These are phyloP conservation scores for Cyrtodaria siliqua DNA, from an alignment of 2,888 invertebrate genomes.

Conservation along the genomic window DNA sequence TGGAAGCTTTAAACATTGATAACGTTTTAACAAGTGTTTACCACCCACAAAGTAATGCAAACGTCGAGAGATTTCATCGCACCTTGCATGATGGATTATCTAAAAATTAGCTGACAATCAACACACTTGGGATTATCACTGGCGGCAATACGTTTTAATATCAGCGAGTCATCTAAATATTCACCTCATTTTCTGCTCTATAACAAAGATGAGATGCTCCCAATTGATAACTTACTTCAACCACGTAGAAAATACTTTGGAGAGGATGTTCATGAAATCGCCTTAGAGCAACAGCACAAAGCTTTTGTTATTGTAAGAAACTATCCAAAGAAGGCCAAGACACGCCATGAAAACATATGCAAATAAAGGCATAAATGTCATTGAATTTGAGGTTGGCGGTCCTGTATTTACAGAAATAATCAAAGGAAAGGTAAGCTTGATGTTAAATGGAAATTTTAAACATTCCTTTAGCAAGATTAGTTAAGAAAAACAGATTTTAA, in stretches of 20 bases:
- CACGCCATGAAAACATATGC: not conserved
- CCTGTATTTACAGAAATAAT: slow-evolving; percentile 12
- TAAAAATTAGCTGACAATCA: slow-evolving; percentile 17
- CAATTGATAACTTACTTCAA: slow-evolving; percentile 11
- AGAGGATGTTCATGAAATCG: slow-evolving; percentile 8
- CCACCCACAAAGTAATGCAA: too few species aligned
- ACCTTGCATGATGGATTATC: too few species aligned
- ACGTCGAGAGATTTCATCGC: too few species aligned
- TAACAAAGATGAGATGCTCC: slow-evolving; percentile 9
- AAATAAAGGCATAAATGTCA: not conserved
- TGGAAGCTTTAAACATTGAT: too few species aligned
- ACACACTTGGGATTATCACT: slow-evolving; percentile 5
- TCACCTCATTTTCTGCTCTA: slow-evolving; percentile 6
- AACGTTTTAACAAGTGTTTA: too few species aligned
- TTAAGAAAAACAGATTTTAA: too few species aligned
- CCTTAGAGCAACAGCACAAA: not conserved
- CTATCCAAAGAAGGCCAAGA: not conserved
- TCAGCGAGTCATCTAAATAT: slow-evolving; percentile 10
- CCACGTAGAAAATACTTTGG: slow-evolving; percentile 8
- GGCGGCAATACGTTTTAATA: slow-evolving; percentile 18
- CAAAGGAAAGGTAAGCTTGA: slow-evolving; percentile 10
- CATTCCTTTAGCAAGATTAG: too few species aligned
- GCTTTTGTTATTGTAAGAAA: not conserved
- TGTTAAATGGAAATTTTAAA: slow-evolving; percentile 2
- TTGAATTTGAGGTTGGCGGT: slow-evolving; percentile 10